Conservation (phyloP, 1,140 invertebrate genomes). For the Caenorhabditis latens region DNA sequence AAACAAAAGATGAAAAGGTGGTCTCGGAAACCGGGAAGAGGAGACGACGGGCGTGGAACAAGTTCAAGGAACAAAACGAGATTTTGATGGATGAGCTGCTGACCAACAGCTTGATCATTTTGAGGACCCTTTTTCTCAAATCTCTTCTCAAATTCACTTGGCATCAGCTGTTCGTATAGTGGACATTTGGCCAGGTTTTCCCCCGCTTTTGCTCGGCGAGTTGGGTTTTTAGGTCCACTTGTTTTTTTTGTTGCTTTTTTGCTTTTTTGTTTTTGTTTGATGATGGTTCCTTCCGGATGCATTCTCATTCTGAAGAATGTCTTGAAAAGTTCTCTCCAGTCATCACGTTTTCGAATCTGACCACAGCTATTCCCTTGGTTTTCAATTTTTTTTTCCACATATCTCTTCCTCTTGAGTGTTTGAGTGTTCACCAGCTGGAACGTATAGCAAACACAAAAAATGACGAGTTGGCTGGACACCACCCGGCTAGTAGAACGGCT, state of each 20-base stretch:
- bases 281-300: too few species aligned
- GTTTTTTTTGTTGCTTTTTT: background rate
- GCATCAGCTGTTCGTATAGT: constrained; percentile 56
- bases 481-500: background rate
- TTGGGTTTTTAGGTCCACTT: background rate
- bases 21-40: constrained; percentile 30
- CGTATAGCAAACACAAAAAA: constrained; percentile 54
- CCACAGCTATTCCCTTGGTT: background rate
- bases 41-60: background rate
- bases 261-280: background rate
- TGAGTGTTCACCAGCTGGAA: constrained; percentile 52
- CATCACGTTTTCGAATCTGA: background rate
- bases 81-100: constrained; percentile 55
- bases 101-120: constrained; percentile 38
- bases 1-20: background rate
- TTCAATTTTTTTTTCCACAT: background rate
- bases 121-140: constrained; percentile 29
- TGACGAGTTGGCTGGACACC: constrained; percentile 40
- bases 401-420: constrained; percentile 36
- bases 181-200: constrained; percentile 31
- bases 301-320: too few species aligned
- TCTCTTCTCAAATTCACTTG: constrained; percentile 9
- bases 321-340: too few species aligned
- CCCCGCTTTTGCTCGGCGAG: constrained; percentile 17
- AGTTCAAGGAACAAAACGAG: constrained; percentile 52